These are phyloP conservation scores for Rhegmatorhina hoffmannsi DNA, from an alignment of 2,113 vertebrate genomes.

Conservation along the genomic window DNA sequence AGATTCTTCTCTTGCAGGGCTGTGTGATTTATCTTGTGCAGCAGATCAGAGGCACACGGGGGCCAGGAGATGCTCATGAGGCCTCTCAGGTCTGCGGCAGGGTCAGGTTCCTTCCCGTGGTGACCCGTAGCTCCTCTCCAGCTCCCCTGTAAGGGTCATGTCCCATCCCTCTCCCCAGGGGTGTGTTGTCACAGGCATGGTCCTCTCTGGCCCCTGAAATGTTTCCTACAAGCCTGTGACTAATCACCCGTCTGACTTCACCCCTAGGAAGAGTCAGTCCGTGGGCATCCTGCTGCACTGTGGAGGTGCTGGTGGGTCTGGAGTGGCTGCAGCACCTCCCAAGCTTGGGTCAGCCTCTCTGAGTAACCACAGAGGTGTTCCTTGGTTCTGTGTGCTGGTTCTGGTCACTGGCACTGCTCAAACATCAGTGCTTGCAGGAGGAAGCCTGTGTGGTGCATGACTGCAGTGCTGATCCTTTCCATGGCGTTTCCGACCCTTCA, in stretches of 20 bases:
- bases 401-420: background rate
- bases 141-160: background rate
- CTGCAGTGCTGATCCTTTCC: background rate
- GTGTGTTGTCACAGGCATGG: accelerated
- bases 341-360: accelerated
- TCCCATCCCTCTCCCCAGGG: background rate
- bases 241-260: background rate
- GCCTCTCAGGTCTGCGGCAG: background rate
- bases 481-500: background rate
- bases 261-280: background rate
- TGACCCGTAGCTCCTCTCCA: background rate
- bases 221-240: background rate
- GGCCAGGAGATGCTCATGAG: background rate
- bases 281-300: background rate
- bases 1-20: conserved; percentile 81
- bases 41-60: conserved; percentile 71
- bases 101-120: background rate
- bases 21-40: conserved; percentile 83
- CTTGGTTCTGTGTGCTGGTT: background rate
- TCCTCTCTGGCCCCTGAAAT: background rate
- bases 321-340: background rate
- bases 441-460: accelerated
- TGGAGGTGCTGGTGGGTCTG: background rate
- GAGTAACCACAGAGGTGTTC: accelerated
- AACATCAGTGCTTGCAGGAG: background rate